phyloP scores from a whole-genome alignment of 2,113 vertebrate genomes.

The Cardinalis cardinalis region DNA sequence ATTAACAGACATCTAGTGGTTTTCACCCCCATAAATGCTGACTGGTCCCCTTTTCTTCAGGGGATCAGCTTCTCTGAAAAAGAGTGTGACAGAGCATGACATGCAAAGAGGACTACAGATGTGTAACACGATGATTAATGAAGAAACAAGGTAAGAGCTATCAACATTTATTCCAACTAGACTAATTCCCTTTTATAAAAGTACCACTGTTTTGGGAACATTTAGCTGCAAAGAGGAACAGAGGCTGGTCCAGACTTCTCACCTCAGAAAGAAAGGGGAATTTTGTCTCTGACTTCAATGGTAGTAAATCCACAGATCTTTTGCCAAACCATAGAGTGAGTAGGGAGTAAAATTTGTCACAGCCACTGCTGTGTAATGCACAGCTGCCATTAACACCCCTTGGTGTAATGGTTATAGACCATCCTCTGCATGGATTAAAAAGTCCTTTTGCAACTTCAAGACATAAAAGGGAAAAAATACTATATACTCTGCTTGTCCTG shows the following conservation, averaged over 20 bases:
- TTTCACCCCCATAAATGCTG: not conserved
- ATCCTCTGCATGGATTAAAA: not conserved
- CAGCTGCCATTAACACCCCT: not conserved
- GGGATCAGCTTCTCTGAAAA: not conserved
- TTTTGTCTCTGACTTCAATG: not conserved
- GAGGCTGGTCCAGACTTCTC: not conserved
- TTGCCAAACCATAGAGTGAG: conserved; percentile 3
- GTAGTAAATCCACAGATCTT: not conserved
- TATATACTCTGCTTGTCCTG: not conserved
- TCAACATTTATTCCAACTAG: not conserved
- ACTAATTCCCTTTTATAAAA: not conserved
- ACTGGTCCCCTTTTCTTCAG: not conserved
- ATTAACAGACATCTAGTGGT: not conserved
- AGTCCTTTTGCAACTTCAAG: not conserved
- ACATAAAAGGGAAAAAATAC: not conserved
- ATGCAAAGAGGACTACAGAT: not conserved
- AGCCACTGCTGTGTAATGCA: not conserved
- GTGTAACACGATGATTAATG: not conserved
- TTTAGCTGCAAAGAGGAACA: not conserved
- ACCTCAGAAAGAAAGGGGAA: not conserved
- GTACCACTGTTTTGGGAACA: not conserved
- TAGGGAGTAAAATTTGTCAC: not conserved
- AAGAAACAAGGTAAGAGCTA: not conserved
- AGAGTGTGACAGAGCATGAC: not conserved
- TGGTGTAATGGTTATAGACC: not conserved